Evolutionary conservation across 2,113 vertebrate species (phyloP), one percentile per base, ranked within the genome.

Genomic region (Sylvia atricapilla): DNA sequence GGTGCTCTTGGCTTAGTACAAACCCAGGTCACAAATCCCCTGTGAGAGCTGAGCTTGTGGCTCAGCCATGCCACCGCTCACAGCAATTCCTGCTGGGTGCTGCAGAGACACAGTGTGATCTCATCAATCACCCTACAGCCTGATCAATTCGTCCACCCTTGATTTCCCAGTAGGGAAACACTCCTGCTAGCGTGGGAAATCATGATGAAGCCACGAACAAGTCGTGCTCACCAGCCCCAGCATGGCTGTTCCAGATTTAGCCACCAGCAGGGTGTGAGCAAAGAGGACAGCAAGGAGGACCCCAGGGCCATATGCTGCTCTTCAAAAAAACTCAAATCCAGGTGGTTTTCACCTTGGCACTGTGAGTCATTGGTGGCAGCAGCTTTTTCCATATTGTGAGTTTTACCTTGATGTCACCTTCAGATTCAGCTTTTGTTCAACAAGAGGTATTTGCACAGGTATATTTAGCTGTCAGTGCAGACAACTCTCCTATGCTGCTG

Each of bases 391-490:
- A 4, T 20, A 37, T 63, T 81, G 64, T 0, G 3, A 39, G 43
- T 75, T 84, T 81, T 81, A 81, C 93, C 95, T 95, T 92, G 76
- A 20, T 77, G 87, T 92, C 94, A 92, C 79, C 94, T 93, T 89
- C 76, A 50, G 59, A 11, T 72, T 63, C 41, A 90, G 82, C 64
- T 92, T 82, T 70, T 75, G 37, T 68, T 88, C 73, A 60, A 67
- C 3, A 5, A 2, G 15, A 92, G 76, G 37, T 91, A 24, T 94
- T 90, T 94, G 92, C 88, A 33, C 1, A 21, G 47, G 75, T 90
- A 59, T 92, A 75, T 88, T 93, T 81, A 94, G 89, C 93, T 63
- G 55, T 47, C 78, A 89, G 79, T 23, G 83, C 63, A 37, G 83
- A 81, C 85, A 77, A 63, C 83, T 78, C 72, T 68, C 93, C 72